Evolutionary conservation across 2,888 invertebrate species (phyloP).

Genomic region (Spicauda simplicius): DNA sequence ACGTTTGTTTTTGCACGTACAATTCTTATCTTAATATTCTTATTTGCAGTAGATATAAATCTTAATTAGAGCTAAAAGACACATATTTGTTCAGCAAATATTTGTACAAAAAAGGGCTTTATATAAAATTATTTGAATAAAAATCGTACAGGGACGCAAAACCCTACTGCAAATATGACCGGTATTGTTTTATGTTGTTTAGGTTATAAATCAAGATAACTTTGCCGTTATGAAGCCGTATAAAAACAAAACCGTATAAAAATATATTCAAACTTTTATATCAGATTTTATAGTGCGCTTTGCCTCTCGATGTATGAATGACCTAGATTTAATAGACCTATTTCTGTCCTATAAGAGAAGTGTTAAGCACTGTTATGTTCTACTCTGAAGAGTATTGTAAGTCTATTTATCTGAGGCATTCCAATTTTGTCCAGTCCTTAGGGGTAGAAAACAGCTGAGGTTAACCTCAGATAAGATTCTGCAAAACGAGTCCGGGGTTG

Average conservation of each 20-base stretch:
- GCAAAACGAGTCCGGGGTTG: too few relatives aligned
- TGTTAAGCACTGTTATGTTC: too few relatives aligned
- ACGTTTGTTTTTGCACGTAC: too few relatives aligned
- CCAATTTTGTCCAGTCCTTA: too few relatives aligned
- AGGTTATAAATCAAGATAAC: conserved; percentile 20
- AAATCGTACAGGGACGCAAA: conserved; percentile 5
- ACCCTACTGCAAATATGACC: conserved; percentile 5
- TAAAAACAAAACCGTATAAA: conserved; percentile 8
- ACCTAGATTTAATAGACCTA: neutral
- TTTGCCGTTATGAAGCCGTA: conserved; percentile 13
- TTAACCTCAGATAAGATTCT: too few relatives aligned
- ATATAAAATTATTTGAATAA: neutral
- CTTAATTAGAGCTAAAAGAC: neutral
- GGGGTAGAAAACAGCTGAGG: too few relatives aligned
- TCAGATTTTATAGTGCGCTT: conserved; percentile 12
- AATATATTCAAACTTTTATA: conserved; percentile 1
- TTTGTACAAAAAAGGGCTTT: neutral
- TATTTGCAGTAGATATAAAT: too few relatives aligned
- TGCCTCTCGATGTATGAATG: neutral
- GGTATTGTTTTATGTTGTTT: conserved; percentile 4
- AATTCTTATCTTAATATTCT: too few relatives aligned
- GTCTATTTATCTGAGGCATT: too few relatives aligned
- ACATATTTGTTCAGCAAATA: neutral
- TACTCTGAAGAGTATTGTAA: too few relatives aligned
- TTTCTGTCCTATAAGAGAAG: too few relatives aligned